These are phyloP conservation scores for Euclidia mi DNA, from an alignment of 2,888 invertebrate genomes.

Conservation along the genomic window DNA sequence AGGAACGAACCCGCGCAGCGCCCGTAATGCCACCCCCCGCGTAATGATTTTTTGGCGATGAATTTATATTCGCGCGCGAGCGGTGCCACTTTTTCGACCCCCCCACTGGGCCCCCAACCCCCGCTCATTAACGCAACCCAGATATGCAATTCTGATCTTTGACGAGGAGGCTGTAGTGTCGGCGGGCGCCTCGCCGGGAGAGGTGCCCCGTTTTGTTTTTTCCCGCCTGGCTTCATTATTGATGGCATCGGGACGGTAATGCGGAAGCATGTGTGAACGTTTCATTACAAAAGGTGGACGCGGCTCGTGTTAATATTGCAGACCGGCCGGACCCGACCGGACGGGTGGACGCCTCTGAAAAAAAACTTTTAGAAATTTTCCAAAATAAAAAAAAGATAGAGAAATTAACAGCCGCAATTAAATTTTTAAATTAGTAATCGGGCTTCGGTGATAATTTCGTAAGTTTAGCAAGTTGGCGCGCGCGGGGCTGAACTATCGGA, in stretches of 20 bases:
- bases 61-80: conserved; percentile 93
- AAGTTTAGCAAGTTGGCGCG: conserved; percentile 62
- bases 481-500: conserved; percentile 64
- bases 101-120: conserved; percentile 80
- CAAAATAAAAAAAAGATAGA: conserved; percentile 69
- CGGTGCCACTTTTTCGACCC: conserved; percentile 90
- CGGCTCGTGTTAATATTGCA: conserved; percentile 89
- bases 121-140: conserved; percentile 91
- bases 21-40: conserved; percentile 93
- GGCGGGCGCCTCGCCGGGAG: conserved; percentile 89
- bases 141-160: conserved; percentile 92
- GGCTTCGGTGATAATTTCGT: conserved; percentile 54
- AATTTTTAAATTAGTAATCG: conserved; percentile 56
- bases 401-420: conserved; percentile 65
- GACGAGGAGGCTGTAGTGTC: conserved; percentile 90
- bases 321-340: conserved; percentile 88
- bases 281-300: conserved; percentile 90
- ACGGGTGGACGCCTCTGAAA: conserved; percentile 86
- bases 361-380: conserved; percentile 73
- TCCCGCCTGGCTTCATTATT: conserved; percentile 90
- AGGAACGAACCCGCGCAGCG: conserved; percentile 87
- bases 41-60: conserved; percentile 97
- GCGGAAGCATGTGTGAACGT: conserved; percentile 90
- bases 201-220: conserved; percentile 89
- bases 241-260: conserved; percentile 90